Percentiles rank a stretch among this genome's conserved stretches.
Evolutionary conservation across 2,888 invertebrate genomes (phyloP).

Genomic region (Eupeodes luniger): DNA sequence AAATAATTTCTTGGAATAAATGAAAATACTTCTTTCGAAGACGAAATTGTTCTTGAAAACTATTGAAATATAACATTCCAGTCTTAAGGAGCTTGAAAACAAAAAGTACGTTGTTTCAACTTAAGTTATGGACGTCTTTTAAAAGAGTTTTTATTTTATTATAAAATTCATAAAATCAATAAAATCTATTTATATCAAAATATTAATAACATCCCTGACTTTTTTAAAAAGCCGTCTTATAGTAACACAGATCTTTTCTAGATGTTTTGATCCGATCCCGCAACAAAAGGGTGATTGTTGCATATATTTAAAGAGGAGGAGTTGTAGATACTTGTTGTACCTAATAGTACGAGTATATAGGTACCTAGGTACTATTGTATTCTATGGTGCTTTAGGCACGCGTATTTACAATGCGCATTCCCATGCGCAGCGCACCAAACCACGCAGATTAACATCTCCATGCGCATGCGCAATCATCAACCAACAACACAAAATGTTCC

Average conservation of each 20-base stretch:
- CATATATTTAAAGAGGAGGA: conserved; percentile 43
- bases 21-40: no score
- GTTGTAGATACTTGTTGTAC: conserved; percentile 14
- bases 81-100: no score
- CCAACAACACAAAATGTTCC: conserved; percentile 43
- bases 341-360: background rate
- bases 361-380: conserved; percentile 27
- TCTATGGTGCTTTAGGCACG: conserved; percentile 5
- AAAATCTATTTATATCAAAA: background rate
- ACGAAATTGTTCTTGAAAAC: no score
- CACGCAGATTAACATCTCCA: conserved; percentile 63
- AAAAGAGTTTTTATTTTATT: no score
- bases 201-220: conserved; percentile 11
- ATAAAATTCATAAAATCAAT: background rate
- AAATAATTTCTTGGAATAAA: no score
- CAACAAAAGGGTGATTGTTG: conserved; percentile 47
- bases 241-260: conserved; percentile 26
- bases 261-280: conserved; percentile 45
- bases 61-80: no score
- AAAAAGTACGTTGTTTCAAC: no score
- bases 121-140: no score
- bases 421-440: background rate
- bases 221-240: conserved; percentile 25
- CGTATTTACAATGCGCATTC: conserved; percentile 39
- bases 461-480: background rate